Evolutionary conservation across 2,113 vertebrate genomes (phyloP), one percentile per base, ranked within the genome.

Genomic region (Macrotis lagotis): DNA sequence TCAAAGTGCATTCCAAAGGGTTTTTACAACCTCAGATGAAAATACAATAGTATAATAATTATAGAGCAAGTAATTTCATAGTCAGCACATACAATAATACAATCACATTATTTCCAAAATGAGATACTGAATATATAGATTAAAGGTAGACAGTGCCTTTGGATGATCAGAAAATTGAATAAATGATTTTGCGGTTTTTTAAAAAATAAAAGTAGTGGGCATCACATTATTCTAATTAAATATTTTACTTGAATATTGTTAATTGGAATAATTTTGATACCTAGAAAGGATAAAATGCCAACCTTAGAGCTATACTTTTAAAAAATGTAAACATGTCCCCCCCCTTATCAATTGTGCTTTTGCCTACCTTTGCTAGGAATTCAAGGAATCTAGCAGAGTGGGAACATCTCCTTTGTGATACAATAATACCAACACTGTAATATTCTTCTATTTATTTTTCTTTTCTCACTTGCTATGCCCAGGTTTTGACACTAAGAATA

Each of bases 401-500:
- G 91, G 51, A 94, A 49, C 26, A 66, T 51, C 66, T 92, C 95
- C 53, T 97, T 93, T 90, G 49, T 91, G 91, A 95, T 51, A 96
- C 95, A 98, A 93, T 74, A 98, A 98, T 97, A 96, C 91, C 91
- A 98, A 98, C 95, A 96, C 28, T 55, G 93, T 88, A 93, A 97
- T 96, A 97, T 96, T 96, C 96, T 95, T 97, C 66, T 98, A 96
- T 99, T 99, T 98, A 98, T 98, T 98, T 98, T 99, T 98, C 98
- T 97, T 97, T 97, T 95, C 94, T 98, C 95, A 97, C 98, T 97
- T 98, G 97, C 96, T 98, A 97, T 0, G 22, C 97, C 97, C 97
- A 97, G 97, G 97, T 98, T 98, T 98, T 98, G 98, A 98, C 98
- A 98, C 98, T 98, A 98, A 97, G 98, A 98, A 98, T 97, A 98